Base-by-base conservation (phyloP, 92 coral and sea anemone species). In the Siderastrea radians region DNA sequence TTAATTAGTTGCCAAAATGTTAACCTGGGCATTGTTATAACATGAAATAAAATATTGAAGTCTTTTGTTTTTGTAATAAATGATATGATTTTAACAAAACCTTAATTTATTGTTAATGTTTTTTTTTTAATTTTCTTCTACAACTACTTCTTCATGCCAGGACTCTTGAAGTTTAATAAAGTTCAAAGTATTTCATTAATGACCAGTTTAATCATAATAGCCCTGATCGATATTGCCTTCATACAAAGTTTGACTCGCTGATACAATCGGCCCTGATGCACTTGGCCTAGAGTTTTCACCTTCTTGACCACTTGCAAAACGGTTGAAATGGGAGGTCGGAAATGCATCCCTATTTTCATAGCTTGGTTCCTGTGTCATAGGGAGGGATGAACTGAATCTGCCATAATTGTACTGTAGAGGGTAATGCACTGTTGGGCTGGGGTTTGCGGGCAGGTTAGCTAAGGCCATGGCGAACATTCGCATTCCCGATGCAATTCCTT, bases 201-300 rank as follows among this genome's bases (percentile, higher is more conserved):
- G 75, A 55, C 75, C 47, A 70, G 54, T 70, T 70, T 46, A 70
- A 70, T 7, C 47, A 70, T 70, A 5, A 47, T 70, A 72, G 13
- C 76, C 74, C 74, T 60, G 70, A 84, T 68, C 71, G 61, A 3
- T 84, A 82, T 62, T 74, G 61, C 65, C 79, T 84, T 84, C 76
- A 74, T 84, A 84, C 82, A 84, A 72, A 58, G 74, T 67, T 72
- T 84, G 88, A 79, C 81, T 76, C 51, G 88, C 82, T 60, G 82
- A 59, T 79, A 84, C 59, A 84, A 84, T 84, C 61, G 88, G 82
- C 47, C 82, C 88, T 84, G 76, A 49, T 72, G 76, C 75, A 70
- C 53, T 46, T 46, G 75, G 75, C n/a, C 49, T 70, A 70, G 75
- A 70, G 75, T 10, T 57, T 8, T 58, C 76, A 72, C 57, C 49